These are phyloP conservation scores for Lithophane semibrunnea DNA, from an alignment of 2,888 invertebrate species.

Conservation along the genomic window DNA sequence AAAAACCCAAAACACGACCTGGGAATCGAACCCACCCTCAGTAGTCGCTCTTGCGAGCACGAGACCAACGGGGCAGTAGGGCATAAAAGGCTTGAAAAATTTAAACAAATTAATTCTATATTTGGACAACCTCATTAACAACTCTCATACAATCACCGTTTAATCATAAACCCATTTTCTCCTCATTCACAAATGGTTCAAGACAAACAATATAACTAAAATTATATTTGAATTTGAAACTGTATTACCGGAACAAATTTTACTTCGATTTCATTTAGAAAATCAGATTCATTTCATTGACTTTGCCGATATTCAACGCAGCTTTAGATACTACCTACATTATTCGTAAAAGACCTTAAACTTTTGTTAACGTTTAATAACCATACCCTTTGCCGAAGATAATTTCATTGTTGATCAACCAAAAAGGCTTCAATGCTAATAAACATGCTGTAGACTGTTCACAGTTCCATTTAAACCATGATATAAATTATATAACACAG, in stretches of 20 bases:
- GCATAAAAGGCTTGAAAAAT: neutral
- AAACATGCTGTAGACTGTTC: neutral
- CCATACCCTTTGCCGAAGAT: neutral
- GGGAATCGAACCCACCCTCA: neutral
- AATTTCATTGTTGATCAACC: neutral
- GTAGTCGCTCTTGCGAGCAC: neutral
- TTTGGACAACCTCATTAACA: neutral
- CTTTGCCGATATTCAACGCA: neutral
- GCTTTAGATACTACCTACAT: too few species aligned
- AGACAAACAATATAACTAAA: constrained; percentile 11
- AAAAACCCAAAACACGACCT: neutral
- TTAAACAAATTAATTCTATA: neutral
- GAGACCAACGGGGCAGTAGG: neutral
- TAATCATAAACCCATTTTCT: neutral
- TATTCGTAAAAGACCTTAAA: neutral
- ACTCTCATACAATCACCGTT: neutral
- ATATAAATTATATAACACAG: neutral
- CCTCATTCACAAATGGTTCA: neutral
- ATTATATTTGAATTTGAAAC: constrained; percentile 21
- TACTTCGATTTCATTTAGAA: neutral
- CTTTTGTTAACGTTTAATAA: neutral
- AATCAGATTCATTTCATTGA: constrained; percentile 14
- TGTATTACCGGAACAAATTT: constrained; percentile 20
- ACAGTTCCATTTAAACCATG: too few species aligned
- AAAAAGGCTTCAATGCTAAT: neutral